A percentile compares a stretch with the other conserved stretches of the same genome.
These are phyloP conservation scores for Enteromius radiatus DNA, from an alignment of 2,797 vertebrate species.

Conservation along the genomic window DNA sequence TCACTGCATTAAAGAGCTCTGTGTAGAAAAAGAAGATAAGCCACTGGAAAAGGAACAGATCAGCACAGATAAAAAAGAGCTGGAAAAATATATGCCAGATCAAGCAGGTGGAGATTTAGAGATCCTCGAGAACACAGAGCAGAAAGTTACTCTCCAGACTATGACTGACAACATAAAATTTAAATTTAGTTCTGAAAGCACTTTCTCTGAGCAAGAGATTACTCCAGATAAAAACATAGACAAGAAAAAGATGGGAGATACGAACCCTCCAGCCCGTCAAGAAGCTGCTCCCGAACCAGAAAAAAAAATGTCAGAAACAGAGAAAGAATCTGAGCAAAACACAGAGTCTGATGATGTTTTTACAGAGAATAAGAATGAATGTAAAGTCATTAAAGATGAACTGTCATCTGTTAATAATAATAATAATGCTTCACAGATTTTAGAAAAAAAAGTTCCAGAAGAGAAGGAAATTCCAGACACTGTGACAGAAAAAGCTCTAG, in stretches of 20 bases:
- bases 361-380: constrained; percentile 29
- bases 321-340: constrained; percentile 3
- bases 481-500: constrained; percentile 2
- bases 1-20: background rate
- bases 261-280: constrained; percentile 5
- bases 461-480: constrained; percentile 27
- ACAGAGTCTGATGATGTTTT: constrained; percentile 5
- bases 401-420: background rate
- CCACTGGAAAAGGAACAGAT: constrained; percentile 28
- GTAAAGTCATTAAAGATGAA: constrained; percentile 34
- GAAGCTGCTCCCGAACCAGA: constrained; percentile 3
- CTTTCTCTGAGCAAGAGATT: constrained; percentile 47
- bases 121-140: background rate
- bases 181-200: constrained; percentile 14
- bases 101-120: constrained; percentile 17
- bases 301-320: background rate
- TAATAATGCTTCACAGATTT: constrained; percentile 22
- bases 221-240: constrained; percentile 54
- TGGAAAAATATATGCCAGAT: constrained; percentile 4
- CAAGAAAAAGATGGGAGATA: constrained; percentile 55
- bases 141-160: background rate
- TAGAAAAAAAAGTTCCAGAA: background rate
- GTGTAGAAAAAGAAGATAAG: background rate
- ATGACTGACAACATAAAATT: constrained; percentile 44
- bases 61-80: constrained; percentile 28